Percentiles rank a stretch among this genome's conserved stretches.
Evolutionary conservation across 1,140 invertebrate genomes (phyloP).

Genomic region (Procambarus clarkii): DNA sequence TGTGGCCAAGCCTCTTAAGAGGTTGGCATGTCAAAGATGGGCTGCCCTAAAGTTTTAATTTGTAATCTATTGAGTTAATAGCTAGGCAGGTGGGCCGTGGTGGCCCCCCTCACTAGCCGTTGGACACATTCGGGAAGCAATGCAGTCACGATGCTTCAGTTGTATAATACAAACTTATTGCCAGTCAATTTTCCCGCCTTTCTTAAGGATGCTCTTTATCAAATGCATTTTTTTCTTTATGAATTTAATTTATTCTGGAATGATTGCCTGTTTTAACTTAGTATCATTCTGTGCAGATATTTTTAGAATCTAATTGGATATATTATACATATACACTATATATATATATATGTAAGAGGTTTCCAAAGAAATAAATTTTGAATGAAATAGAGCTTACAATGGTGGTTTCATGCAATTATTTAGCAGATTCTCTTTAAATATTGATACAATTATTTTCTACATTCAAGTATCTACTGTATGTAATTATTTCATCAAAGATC

Average conservation of each 20-base stretch:
- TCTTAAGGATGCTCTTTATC: slow-evolving; percentile 38
- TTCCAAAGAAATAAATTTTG: neutral
- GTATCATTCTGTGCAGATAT: neutral
- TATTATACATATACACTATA: neutral
- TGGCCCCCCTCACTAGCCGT: neutral
- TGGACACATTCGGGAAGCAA: slow-evolving; percentile 5
- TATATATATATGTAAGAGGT: neutral
- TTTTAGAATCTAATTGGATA: neutral
- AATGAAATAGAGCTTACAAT: neutral
- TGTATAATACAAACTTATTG: neutral
- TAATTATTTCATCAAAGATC: neutral
- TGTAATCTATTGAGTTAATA: neutral
- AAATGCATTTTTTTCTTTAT: slow-evolving; percentile 15
- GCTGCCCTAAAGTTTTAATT: neutral
- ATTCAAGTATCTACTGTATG: neutral
- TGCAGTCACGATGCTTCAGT: slow-evolving; percentile 3
- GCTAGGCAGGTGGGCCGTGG: neutral
- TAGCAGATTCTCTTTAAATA: slow-evolving; percentile 34
- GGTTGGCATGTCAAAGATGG: neutral
- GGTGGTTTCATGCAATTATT: slow-evolving; percentile 47
- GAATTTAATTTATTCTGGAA: slow-evolving; percentile 34
- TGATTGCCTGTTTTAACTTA: slow-evolving; percentile 24
- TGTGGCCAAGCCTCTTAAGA: neutral
- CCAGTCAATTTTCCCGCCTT: slow-evolving; percentile 6
- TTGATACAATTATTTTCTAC: neutral